Evolutionary conservation across 2,888 invertebrate species (phyloP).

Genomic region (Ennomos erosarius): DNA sequence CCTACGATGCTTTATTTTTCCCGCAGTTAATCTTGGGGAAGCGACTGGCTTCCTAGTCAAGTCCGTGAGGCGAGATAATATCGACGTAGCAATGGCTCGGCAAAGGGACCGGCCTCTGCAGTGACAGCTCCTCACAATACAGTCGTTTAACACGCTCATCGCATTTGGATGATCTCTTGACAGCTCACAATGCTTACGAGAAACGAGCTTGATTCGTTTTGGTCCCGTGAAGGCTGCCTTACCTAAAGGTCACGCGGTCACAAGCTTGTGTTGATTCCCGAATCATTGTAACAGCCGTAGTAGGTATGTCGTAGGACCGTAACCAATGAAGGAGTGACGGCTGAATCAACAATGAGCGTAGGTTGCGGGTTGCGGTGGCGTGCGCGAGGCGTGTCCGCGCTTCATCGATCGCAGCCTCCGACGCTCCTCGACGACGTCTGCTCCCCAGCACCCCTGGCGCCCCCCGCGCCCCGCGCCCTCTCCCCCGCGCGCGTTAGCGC

Average conservation of each 20-base stretch:
- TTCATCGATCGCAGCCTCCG: slow-evolving; percentile 85
- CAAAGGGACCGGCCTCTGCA: slow-evolving; percentile 71
- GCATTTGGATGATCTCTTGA: slow-evolving; percentile 74
- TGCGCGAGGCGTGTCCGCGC: slow-evolving; percentile 85
- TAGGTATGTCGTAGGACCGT: slow-evolving; percentile 27
- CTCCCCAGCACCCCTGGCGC: slow-evolving; percentile 53
- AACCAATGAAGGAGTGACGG: slow-evolving; percentile 51
- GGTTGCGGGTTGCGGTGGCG: slow-evolving; percentile 63
- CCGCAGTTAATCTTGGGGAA: slow-evolving; percentile 46
- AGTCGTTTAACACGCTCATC: slow-evolving; percentile 82
- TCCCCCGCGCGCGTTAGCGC: slow-evolving; percentile 79
- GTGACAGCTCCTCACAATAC: slow-evolving; percentile 79
- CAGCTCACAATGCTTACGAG: slow-evolving; percentile 65
- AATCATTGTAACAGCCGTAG: slow-evolving; percentile 13
- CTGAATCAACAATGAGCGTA: slow-evolving; percentile 75
- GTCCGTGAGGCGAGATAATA: slow-evolving; percentile 67
- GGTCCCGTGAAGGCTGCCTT: slow-evolving; percentile 41
- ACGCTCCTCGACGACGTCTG: slow-evolving; percentile 82
- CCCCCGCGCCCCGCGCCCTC: slow-evolving; percentile 55
- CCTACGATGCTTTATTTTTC: slow-evolving; percentile 50
- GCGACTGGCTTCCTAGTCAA: slow-evolving; percentile 67
- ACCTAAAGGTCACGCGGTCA: slow-evolving; percentile 24
- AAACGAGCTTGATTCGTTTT: slow-evolving; percentile 55
- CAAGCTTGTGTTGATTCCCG: slow-evolving; percentile 16
- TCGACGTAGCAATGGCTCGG: slow-evolving; percentile 55